Conservation (phyloP, 2,113 vertebrate species). For the Ginglymostoma cirratum region DNA sequence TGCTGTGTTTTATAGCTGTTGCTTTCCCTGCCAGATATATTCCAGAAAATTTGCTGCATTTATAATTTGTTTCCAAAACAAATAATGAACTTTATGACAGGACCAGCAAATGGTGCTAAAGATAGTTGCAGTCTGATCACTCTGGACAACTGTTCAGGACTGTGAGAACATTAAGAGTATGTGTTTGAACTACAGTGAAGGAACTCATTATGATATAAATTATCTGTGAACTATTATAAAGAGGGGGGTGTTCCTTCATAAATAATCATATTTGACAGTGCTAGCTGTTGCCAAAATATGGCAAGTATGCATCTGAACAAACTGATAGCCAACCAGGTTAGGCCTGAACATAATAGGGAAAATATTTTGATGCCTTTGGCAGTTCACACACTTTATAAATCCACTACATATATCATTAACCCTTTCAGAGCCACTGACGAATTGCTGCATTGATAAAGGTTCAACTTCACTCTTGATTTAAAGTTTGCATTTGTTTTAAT, state of each 20-base stretch:
- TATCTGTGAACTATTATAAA: constrained; percentile 12
- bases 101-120: constrained; percentile 8
- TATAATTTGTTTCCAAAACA: constrained; percentile 38
- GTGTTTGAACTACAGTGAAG: constrained; percentile 32
- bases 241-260: not conserved
- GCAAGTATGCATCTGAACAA: not conserved
- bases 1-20: constrained; percentile 19
- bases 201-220: constrained; percentile 15
- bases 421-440: not conserved
- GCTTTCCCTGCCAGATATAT: constrained; percentile 28
- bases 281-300: constrained; percentile 15
- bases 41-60: constrained; percentile 31
- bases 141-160: constrained; percentile 31
- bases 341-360: constrained; percentile 25
- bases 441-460: not conserved
- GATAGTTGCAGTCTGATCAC: constrained; percentile 24
- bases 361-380: not conserved
- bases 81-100: constrained; percentile 37
- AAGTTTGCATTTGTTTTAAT: not conserved
- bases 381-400: not conserved
- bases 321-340: not conserved
- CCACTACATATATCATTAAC: not conserved
- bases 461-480: not conserved
- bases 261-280: not conserved
- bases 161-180: not conserved